Conservation (phyloP, 2,797 vertebrate species). For the Cyclopterus lumpus region DNA sequence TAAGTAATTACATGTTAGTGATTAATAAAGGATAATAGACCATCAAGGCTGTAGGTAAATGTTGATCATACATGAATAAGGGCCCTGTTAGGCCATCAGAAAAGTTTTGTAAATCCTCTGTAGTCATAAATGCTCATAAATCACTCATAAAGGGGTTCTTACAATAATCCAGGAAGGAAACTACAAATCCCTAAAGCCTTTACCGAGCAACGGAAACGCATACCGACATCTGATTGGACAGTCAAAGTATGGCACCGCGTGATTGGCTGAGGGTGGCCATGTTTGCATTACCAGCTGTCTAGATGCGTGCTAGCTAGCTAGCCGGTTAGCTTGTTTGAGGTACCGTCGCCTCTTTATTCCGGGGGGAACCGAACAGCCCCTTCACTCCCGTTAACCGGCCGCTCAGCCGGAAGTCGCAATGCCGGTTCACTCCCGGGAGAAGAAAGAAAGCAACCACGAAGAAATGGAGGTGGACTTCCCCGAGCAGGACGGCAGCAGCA, state of each 20-base stretch:
- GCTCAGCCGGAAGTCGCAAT: slow-evolving; percentile 68
- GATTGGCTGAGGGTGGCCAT: slow-evolving; percentile 70
- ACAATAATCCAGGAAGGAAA: slow-evolving; percentile 21
- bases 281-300: slow-evolving; percentile 70
- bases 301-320: slow-evolving; percentile 56
- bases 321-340: slow-evolving; percentile 70
- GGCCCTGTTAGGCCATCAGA: neutral
- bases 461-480: slow-evolving; percentile 98
- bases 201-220: accelerated
- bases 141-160: neutral
- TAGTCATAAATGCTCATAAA: neutral
- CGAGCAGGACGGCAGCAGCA: slow-evolving; percentile 95
- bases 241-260: slow-evolving; percentile 17
- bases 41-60: neutral
- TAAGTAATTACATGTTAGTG: neutral
- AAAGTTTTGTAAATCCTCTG: neutral
- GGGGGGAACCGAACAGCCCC: slow-evolving; percentile 1
- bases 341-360: slow-evolving; percentile 26
- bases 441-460: slow-evolving; percentile 95
- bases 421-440: slow-evolving; percentile 95
- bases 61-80: neutral
- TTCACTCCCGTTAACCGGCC: slow-evolving; percentile 9
- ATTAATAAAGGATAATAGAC: neutral
- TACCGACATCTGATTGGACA: slow-evolving; percentile 52
- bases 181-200: slow-evolving; percentile 62